Base-by-base conservation (phyloP, 2,888 invertebrate genomes). In the Trachelus troglodyta region DNA sequence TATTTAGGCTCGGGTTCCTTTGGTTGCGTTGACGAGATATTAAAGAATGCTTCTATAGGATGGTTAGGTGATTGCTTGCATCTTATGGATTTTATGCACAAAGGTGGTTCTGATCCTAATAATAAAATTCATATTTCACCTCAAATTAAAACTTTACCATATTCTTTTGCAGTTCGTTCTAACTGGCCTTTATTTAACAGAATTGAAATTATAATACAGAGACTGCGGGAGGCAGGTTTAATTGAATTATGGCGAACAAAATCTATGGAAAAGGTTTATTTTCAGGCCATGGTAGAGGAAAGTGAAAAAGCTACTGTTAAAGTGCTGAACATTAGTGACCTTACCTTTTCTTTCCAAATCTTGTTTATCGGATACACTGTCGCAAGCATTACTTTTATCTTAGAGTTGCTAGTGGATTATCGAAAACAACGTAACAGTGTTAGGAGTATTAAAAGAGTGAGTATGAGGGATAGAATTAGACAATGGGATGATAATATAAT, bases 151-250 rank as follows among this genome's bases (percentile, higher is more conserved):
- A 23, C 40, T 56, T 56, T 56, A 56, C 6, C 40, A 56, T 56
- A 23, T 56, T 6, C 40, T 56, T 56, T 56, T 56, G 40, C 23
- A 1, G 40, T 56, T 56, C 40, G 40, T 23, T 23, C 40, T 56
- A 76, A 85, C 33, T 86, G 86, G 86, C 83, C 86, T 9, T 71
- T 85, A 71, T 81, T 79, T 11, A n/a, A 30, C 3, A 74, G 79
- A 0, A 80, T 86, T 34, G 76, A 83, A 12, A 23, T 40, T 0
- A 12, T 81, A 40, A 79, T 86, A 40, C 81, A 77, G 4, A 76
- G 69, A 6, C 37, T 81, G 73, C 78, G 79, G 11, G 79, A 85
- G 73, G n/a, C 77, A 11, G 85, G 85, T 0, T 40, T 85, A 34
- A 79, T 82, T 0, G 1, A 1, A 0, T 76, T 80, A 73, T 84